Base-by-base conservation (phyloP, 2,113 vertebrate species). In the Edolisoma coerulescens region DNA sequence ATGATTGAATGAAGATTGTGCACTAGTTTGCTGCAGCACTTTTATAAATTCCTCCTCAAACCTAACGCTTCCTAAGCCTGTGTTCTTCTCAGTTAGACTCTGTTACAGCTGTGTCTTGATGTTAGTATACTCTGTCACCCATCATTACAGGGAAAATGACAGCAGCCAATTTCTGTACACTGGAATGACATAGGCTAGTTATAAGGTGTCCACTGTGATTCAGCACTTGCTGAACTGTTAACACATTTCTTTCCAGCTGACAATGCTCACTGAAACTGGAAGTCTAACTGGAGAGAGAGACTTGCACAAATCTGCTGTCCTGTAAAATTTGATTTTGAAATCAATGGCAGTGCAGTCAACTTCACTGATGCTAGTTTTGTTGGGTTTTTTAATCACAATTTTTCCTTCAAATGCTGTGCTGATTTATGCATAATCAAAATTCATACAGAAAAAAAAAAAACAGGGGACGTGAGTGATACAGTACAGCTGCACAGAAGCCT, bases 321-420 rank as follows among this genome's bases (percentile, higher is more conserved):
- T 87, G 42, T 77, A 68, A 94, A 94, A 94, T 75, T 23, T 81
- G 44, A 63, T 91, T 92, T 90, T 79, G n/a, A 87, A 96, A 94
- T 83, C 75, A 78, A 41, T 49, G 37, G 37, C 33, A 60, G 15
- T 56, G 35, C 30, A 86, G 47, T 47, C 50, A 93, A n/a, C 17
- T 88, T 73, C 68, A 67, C 26, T 53, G 24, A 45, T 52, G 16
- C 11, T 49, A n/a, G 54, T 23, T 90, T 85, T 70, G 9, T 10
- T 41, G n/a, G 19, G 4, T 9, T 68, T 88, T 61, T 76, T 67
- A 0, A 17, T 45, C 28, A 68, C 5, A 49, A 28, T 67, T 85
- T 90, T 81, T 73, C 16, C 67, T 74, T 85, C 81, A 81, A 89
- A 73, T 71, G 65, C 13, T 42, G 7, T 90, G n/a, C 16, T 68